Conservation (phyloP, 2,113 vertebrate species). For the Pundamilia nyererei region DNA sequence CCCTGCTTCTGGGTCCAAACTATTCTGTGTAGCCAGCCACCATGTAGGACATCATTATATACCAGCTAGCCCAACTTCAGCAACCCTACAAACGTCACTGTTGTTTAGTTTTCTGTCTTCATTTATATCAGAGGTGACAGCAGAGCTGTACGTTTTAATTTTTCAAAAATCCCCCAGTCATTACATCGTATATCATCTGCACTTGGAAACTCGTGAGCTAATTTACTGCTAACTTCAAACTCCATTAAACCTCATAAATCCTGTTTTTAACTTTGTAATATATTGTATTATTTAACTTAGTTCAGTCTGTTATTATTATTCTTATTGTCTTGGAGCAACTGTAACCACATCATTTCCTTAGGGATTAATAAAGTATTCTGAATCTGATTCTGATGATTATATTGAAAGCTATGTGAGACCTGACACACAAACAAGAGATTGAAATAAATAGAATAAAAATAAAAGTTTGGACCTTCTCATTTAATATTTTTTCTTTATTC, state of each 20-base stretch:
- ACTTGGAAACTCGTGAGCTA: not conserved
- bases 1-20: not conserved
- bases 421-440: not conserved
- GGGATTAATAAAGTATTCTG: not conserved
- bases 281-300: not conserved
- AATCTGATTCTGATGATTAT: not conserved
- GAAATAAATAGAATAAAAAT: not conserved
- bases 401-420: not conserved
- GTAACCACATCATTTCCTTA: not conserved
- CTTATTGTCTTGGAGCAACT: not conserved
- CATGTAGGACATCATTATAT: not conserved
- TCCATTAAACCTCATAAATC: not conserved
- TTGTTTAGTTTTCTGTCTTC: not conserved
- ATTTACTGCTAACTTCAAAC: not conserved
- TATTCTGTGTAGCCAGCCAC: not conserved
- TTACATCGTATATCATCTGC: not conserved
- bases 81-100: not conserved
- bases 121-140: not conserved
- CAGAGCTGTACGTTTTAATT: not conserved
- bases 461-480: not conserved
- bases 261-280: not conserved
- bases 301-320: not conserved
- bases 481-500: not conserved
- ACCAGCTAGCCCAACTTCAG: not conserved
- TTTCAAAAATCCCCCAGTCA: not conserved